Evolutionary conservation across 2,797 vertebrate species (phyloP), one percentile per base, ranked within the genome.

Genomic region (Pogoniulus pusillus): DNA sequence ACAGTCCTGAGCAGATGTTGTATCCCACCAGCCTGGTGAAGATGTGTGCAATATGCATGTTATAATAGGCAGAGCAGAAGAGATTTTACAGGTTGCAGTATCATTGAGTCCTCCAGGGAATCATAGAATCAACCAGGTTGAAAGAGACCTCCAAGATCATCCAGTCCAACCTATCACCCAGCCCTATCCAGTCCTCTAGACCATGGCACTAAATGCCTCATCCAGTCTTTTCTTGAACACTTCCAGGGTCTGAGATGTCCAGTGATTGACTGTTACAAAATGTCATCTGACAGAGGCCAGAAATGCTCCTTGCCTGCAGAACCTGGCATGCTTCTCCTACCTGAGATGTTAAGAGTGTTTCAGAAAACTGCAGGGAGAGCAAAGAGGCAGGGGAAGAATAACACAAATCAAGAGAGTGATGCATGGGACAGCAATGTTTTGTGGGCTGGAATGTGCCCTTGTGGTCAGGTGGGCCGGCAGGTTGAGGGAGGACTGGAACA

Each of bases 21-120:
- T 29, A 19, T 45, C 0, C 1, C 53, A 7, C 24, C 1, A 4
- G 12, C 5, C 1, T 79, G 34, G 19, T 26, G 51, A 9, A 75
- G 68, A 12, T 51, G 16, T 6, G 8, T 32, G 23, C 32, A 51
- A 63, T 55, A 17, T 9, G 9, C 1, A 1, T 26, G 6, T 24
- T 77, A 10, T 11, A 84, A 60, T 34, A 41, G 51, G 12, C 63
- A 79, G 39, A 81, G 8, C 18, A 65, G 45, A 32, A 63, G 26
- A 15, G 15, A 19, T 62, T 49, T 66, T 47, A 24, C 30, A 27
- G 60, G 10, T 32, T 74, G n/a, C 53, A 51, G 15, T 22, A 54
- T 39, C 29, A 39, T 10, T 62, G 39, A 65, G 16, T 45, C 29
- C 34, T 20, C 20, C 5, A 26, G 63, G 59, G 47, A n/a, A n/a